A percentile compares a stretch with the other conserved stretches of the same genome.
Evolutionary conservation across 2,888 invertebrate species (phyloP).

Genomic region (Beris chalybata): DNA sequence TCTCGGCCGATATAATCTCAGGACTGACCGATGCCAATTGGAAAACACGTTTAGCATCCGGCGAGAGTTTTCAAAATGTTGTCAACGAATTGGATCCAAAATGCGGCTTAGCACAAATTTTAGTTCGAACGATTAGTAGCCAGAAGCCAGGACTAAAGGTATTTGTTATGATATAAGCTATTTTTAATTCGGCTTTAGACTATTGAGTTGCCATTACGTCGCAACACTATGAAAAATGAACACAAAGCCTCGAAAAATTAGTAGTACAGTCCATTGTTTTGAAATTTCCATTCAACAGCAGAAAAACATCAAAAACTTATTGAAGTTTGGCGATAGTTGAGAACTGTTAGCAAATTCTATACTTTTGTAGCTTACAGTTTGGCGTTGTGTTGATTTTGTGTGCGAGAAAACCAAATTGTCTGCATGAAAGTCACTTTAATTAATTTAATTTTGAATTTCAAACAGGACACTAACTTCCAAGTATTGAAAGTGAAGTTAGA

Average conservation of each 20-base stretch:
- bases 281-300: too few relatives aligned
- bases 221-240: too few relatives aligned
- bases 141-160: slow-evolving; percentile 78
- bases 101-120: slow-evolving; percentile 69
- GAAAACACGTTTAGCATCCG: slow-evolving; percentile 78
- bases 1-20: slow-evolving; percentile 65
- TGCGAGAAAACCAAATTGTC: too few relatives aligned
- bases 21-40: slow-evolving; percentile 80
- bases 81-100: slow-evolving; percentile 65
- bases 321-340: too few relatives aligned
- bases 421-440: too few relatives aligned
- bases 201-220: too few relatives aligned
- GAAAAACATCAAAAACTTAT: too few relatives aligned
- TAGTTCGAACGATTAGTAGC: slow-evolving; percentile 70
- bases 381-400: too few relatives aligned
- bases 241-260: too few relatives aligned
- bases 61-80: slow-evolving; percentile 69
- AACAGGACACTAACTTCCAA: slow-evolving; percentile 86
- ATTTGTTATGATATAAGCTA: background rate
- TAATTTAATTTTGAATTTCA: background rate
- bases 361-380: too few relatives aligned
- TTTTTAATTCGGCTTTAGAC: background rate
- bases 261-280: too few relatives aligned
- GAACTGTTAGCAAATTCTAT: too few relatives aligned
- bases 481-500: slow-evolving; percentile 83